Evolutionary conservation across 2,888 invertebrate genomes (phyloP), one percentile per base, ranked within the genome.

Genomic region (Autographa pulchrina): DNA sequence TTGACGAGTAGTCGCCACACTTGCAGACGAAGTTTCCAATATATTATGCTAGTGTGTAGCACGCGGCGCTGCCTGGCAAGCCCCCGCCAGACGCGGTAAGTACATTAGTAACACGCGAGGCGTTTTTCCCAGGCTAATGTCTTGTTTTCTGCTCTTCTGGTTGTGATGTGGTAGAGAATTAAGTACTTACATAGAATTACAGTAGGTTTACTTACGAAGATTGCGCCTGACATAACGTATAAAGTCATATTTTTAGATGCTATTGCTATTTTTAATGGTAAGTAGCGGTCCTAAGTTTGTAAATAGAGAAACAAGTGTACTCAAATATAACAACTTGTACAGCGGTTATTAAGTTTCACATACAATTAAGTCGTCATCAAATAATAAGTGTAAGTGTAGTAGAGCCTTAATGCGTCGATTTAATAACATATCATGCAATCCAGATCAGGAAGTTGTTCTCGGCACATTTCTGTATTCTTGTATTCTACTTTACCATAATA

Each of bases 51-150:
- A 4, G 3, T 20, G 18, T 54, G 8, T 56, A 11, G 54, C 20
- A 13, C 11, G 54, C 5, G 20, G 25, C 20, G 20, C 48, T 16
- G 54, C 54, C 3, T 48, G 48, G 54, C 54, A 20, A 56, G 54
- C 18, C 20, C 20, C 9, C 20, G 25, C 54, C 25, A 25, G 11
- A 56, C 54, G 7, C 25, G 13, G 11, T 25, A 56, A 56, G 13
- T 56, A 56, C 54, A 54, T 54, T 54, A 54, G 54, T 9, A 54
- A 54, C 54, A 56, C 54, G 54, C 54, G 54, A 56, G 54, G 54
- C 54, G 54, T 56, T 56, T 56, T 56, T 56, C 54, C 54, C 20
- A 56, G 18, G 54, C 54, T 20, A 20, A 56, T 25, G 54, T 20
- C 13, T 56, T 25, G 13, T 56, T 56, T 25, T 56, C 54, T 56